Conservation (phyloP, 2,888 invertebrate genomes). For the Agonopterix subpropinquella region DNA sequence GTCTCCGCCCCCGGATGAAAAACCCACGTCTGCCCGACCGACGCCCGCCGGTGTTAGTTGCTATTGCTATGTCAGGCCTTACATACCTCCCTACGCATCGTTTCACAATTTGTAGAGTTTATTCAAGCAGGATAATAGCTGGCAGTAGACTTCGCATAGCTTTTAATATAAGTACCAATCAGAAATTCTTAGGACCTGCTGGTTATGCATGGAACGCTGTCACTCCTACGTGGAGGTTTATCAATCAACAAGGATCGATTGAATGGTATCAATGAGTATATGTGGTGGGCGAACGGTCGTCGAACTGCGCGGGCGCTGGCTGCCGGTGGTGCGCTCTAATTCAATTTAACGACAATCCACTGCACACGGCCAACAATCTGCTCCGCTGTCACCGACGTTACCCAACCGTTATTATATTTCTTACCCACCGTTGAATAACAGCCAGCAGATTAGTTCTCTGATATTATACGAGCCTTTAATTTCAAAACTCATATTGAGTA, state of each 20-base stretch:
- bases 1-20: constrained; percentile 19
- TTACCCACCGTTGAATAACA: constrained; percentile 23
- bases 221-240: constrained; percentile 58
- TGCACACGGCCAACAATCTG: constrained; percentile 45
- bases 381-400: constrained; percentile 41
- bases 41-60: constrained; percentile 5
- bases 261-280: constrained; percentile 65
- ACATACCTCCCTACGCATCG: constrained; percentile 16
- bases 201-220: constrained; percentile 31
- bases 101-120: not conserved
- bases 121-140: not conserved
- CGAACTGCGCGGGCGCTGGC: constrained; percentile 72
- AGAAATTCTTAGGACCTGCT: not conserved
- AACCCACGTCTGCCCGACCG: constrained; percentile 19
- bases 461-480: constrained; percentile 25
- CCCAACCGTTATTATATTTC: constrained; percentile 29
- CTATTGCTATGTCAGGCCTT: constrained; percentile 3
- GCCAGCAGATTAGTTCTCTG: constrained; percentile 25
- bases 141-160: not conserved
- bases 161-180: too few relatives aligned
- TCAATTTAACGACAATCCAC: constrained; percentile 68
- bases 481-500: constrained; percentile 29
- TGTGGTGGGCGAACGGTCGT: constrained; percentile 71
- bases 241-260: constrained; percentile 68
- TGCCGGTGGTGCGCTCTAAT: constrained; percentile 65